Percentiles rank a stretch among this genome's conserved stretches.
Evolutionary conservation across 2,113 vertebrate genomes (phyloP).

Genomic region (Brienomyrus brachyistius): DNA sequence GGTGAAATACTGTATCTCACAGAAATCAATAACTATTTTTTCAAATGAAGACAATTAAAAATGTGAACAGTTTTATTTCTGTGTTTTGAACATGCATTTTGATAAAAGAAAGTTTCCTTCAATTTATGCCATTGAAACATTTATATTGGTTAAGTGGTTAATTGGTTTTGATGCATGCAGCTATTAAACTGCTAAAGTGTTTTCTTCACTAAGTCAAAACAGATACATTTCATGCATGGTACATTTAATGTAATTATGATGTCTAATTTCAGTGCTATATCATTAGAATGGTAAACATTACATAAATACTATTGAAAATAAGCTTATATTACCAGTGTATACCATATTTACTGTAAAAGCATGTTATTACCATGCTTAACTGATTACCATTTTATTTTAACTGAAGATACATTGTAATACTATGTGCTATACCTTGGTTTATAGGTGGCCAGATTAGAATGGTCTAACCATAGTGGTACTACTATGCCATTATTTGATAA

Average conservation of each 20-base stretch:
- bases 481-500: background rate
- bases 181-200: background rate
- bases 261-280: background rate
- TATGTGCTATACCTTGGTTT: background rate
- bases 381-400: background rate
- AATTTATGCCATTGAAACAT: background rate
- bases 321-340: background rate
- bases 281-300: background rate
- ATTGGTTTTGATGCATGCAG: background rate
- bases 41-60: background rate
- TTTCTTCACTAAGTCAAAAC: background rate
- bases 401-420: background rate
- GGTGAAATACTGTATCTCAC: background rate
- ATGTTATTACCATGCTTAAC: background rate
- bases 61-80: background rate
- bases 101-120: background rate
- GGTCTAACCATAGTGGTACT: background rate
- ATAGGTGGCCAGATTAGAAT: background rate
- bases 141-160: background rate
- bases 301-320: background rate
- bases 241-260: background rate
- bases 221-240: background rate
- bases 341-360: background rate
- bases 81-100: background rate
- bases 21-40: background rate